Evolutionary conservation across 2,797 vertebrate genomes (phyloP), one percentile per base, ranked within the genome.

Genomic region (Botia kubotai): DNA sequence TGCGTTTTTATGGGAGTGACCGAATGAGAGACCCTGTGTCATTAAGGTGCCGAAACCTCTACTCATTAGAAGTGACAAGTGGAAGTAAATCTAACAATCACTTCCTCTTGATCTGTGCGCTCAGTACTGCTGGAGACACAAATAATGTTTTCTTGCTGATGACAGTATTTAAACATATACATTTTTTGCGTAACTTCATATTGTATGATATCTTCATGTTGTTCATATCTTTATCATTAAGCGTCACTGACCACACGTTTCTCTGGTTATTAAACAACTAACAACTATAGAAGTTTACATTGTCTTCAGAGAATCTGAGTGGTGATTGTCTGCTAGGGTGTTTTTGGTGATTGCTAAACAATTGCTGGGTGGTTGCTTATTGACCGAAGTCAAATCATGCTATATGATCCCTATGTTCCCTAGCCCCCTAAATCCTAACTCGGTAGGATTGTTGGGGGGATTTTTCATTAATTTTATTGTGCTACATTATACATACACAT

Each of bases 11-110:
- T 79, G 82, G 83, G 87, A 87, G 83, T 83, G 87, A 86, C 52
- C 55, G 87, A 86, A 69, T 79, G 86, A 88, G 80, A 60, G 85
- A 87, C 82, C 74, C 33, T 7, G 0, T 23, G 48, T 78, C 85
- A 81, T 78, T 29, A 16, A 87, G 76, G 60, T 87, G 52, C 21
- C 75, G 81, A 84, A 89, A 83, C 87, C 82, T 83, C 87, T 79
- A 86, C 90, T 90, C 90, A 91, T 93, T 92, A 90, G 85, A 90
- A 82, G 84, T 88, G 75, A 82, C 81, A 84, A 76, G 63, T 79
- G 85, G 82, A 87, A 89, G 87, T 82, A 89, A 91, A 90, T 76
- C 87, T 88, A 85, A 33, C 74, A 82, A 85, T 86, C 77, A 83
- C 46, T 71, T 82, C 74, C 72, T 83, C 58, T 85, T 79, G 79